Percentiles rank a stretch among this genome's conserved stretches.
These are phyloP conservation scores for Emys orbicularis DNA, from an alignment of 2,797 vertebrate species.

Conservation along the genomic window DNA sequence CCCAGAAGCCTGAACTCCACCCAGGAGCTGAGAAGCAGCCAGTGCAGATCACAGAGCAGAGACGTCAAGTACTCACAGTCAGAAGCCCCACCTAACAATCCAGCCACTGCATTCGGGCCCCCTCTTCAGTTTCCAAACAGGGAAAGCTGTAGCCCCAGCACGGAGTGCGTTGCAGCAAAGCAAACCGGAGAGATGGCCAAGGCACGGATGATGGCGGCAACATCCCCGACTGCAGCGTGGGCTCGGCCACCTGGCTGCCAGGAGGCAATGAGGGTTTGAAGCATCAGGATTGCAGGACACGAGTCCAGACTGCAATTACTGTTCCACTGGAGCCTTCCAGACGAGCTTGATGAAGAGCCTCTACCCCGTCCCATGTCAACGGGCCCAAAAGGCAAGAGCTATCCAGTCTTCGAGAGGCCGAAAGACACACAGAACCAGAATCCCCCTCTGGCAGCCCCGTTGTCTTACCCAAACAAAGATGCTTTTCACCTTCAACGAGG, in stretches of 20 bases:
- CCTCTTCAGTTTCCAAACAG: background rate
- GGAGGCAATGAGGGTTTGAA: background rate
- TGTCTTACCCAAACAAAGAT: conserved; percentile 21
- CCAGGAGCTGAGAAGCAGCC: background rate
- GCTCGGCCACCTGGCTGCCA: background rate
- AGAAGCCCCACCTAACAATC: background rate
- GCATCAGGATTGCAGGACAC: background rate
- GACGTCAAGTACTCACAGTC: background rate
- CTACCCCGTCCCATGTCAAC: background rate
- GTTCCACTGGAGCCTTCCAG: background rate
- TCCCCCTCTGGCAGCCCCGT: background rate
- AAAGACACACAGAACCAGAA: background rate
- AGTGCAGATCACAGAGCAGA: background rate
- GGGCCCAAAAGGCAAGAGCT: accelerated
- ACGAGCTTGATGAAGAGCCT: too few relatives aligned
- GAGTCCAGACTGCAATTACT: background rate
- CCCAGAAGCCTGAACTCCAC: background rate
- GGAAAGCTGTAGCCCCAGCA: background rate
- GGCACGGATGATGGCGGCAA: background rate
- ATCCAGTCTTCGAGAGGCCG: accelerated
- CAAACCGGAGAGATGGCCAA: background rate
- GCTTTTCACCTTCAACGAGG: background rate
- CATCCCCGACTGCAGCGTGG: accelerated
- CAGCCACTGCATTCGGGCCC: background rate
- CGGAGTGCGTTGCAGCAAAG: background rate